Evolutionary conservation across 92 coral and sea anemone genomes (phyloP), one percentile per base, ranked within the genome.

Genomic region (Umimayanthus chanpuru): DNA sequence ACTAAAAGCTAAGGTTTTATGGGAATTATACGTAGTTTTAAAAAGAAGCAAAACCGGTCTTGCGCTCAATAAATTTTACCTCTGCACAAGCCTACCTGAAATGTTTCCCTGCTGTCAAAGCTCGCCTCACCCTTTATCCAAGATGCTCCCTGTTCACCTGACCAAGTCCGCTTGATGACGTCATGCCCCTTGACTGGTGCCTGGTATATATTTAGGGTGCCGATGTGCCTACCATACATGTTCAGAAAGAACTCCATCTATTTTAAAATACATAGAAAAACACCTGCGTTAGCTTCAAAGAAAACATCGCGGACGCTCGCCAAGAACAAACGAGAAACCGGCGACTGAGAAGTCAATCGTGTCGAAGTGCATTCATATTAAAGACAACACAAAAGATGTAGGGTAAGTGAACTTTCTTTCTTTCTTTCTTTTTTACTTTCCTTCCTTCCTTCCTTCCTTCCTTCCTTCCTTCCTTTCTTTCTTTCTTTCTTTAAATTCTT

Each of bases 101-200:
- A 95, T 28, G 91, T 89, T 67, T 77, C 79, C 75, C 88, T 78
- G 76, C 98, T 95, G 88, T 95, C 98, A 89, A 95, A 95, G n/a
- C 30, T 77, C 5, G 92, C 93, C 40, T 95, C 90, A 25, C 64
- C 80, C 9, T 86, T 76, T 16, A 79, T 80, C 98, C 98, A 95
- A 28, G 49, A 21, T 4, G 50, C 12, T 49, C 94, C 98, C 29
- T 88, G 91, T 20, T 88, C 15, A 6, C 43, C 73, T 16, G 90
- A 74, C 64, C 92, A 68, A 38, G 90, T 78, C 44, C 80, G 67
- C 79, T 92, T 93, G 40, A 79, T 72, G 75, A 89, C 88, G 64
- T 92, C 85, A 77, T 91, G 94, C 36, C 93, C 96, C 75, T 82
- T 77, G 50, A 95, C 93, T 18, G 98, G 98, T 0, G 96, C 96